Evolutionary conservation across 1,140 invertebrate genomes (phyloP).

Genomic region (Andrena cerasifolii): DNA sequence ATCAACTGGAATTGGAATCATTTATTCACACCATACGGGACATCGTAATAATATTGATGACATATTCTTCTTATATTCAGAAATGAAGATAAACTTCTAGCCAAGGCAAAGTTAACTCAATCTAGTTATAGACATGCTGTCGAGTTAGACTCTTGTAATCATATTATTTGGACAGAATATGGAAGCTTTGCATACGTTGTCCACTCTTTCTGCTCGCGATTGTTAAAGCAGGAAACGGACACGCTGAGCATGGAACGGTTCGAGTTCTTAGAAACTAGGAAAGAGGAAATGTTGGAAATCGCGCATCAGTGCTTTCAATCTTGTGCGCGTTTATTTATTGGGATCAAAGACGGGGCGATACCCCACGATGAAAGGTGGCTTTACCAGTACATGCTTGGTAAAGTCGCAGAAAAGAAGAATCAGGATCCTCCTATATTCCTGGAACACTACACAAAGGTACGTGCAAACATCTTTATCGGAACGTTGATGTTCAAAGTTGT

Average conservation of each 20-base stretch:
- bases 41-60: slow-evolving; percentile 25
- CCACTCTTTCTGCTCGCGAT: slow-evolving; percentile 92
- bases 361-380: slow-evolving; percentile 93
- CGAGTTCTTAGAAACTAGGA: slow-evolving; percentile 88
- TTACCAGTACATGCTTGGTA: slow-evolving; percentile 95
- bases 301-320: slow-evolving; percentile 90
- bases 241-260: slow-evolving; percentile 91
- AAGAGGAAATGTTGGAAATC: slow-evolving; percentile 89
- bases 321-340: slow-evolving; percentile 85
- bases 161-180: slow-evolving; percentile 94
- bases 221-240: slow-evolving; percentile 90
- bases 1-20: slow-evolving; percentile 26
- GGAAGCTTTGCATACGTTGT: slow-evolving; percentile 93
- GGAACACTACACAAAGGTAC: slow-evolving; percentile 89
- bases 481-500: neutral
- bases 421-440: slow-evolving; percentile 89
- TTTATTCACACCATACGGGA: slow-evolving; percentile 2
- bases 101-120: slow-evolving; percentile 87
- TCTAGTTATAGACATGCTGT: slow-evolving; percentile 91
- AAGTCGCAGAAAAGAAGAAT: slow-evolving; percentile 93
- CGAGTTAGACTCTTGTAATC: slow-evolving; percentile 87
- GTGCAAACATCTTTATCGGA: slow-evolving; percentile 41
- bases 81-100: slow-evolving; percentile 88
- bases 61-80: slow-evolving; percentile 71
- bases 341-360: slow-evolving; percentile 74